Percentiles rank a stretch among this genome's conserved stretches.
phyloP scores from a whole-genome alignment of 2,113 vertebrate genomes.

The Oreotrochilus melanogaster region DNA sequence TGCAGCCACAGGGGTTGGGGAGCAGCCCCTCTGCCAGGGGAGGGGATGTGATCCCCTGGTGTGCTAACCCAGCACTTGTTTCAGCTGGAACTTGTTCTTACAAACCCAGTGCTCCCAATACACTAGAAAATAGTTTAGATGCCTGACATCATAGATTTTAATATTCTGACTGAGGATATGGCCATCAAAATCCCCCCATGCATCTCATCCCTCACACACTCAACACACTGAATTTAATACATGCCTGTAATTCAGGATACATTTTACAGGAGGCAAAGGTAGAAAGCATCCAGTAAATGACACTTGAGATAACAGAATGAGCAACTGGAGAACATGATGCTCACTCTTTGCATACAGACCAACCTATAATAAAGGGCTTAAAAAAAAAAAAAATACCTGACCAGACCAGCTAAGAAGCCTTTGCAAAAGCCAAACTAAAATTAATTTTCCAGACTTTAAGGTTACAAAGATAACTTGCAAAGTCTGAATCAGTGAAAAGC shows the following conservation, averaged over 20 bases:
- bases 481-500: background rate
- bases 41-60: background rate
- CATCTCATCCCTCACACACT: conserved; percentile 28
- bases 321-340: background rate
- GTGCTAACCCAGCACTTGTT: background rate
- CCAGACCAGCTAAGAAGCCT: background rate
- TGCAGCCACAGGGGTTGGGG: background rate
- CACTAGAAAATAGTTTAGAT: conserved; percentile 8
- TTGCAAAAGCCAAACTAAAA: conserved; percentile 3
- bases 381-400: background rate
- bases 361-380: background rate
- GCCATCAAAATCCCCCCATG: background rate
- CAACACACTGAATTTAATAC: conserved; percentile 52
- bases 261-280: conserved; percentile 34
- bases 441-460: background rate
- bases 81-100: conserved; percentile 7
- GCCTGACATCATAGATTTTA: background rate
- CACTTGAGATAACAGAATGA: conserved; percentile 44
- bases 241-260: conserved; percentile 42
- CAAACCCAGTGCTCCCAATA: background rate
- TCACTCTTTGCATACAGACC: background rate
- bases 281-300: conserved; percentile 46
- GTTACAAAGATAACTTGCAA: background rate
- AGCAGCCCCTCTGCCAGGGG: background rate
- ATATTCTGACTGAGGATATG: background rate